phyloP scores from a whole-genome alignment of 1,140 invertebrate species.

The Lepidurus couesii region DNA sequence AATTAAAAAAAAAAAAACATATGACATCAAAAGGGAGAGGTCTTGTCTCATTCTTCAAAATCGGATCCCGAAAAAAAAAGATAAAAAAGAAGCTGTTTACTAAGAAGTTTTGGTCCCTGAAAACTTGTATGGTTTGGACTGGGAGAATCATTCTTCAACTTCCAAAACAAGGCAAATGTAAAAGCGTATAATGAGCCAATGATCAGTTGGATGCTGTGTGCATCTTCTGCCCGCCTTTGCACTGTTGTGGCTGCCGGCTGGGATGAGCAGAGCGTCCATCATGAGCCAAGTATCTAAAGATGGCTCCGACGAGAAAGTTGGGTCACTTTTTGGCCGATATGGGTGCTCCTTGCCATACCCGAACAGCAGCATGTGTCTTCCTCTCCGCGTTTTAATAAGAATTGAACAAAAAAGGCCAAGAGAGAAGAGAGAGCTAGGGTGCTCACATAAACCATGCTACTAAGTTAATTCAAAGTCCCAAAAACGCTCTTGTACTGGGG shows the following conservation, averaged over 20 bases:
- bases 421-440: background rate
- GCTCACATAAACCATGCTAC: background rate
- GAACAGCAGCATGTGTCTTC: background rate
- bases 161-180: background rate
- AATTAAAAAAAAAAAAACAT: no score
- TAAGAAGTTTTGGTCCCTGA: no score
- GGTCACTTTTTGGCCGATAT: background rate
- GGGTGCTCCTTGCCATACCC: background rate
- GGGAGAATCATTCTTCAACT: no score
- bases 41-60: no score
- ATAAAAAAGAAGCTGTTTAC: no score
- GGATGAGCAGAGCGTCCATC: background rate
- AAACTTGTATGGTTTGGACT: background rate
- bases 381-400: background rate
- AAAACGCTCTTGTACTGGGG: background rate
- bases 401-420: background rate
- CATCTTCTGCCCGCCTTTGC: background rate
- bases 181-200: background rate
- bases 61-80: no score
- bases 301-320: background rate
- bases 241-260: conserved; percentile 6
- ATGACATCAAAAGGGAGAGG: no score
- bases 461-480: background rate
- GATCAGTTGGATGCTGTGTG: background rate
- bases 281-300: background rate